Conservation (phyloP, 2,113 vertebrate genomes). For the Corvus moneduloides region DNA sequence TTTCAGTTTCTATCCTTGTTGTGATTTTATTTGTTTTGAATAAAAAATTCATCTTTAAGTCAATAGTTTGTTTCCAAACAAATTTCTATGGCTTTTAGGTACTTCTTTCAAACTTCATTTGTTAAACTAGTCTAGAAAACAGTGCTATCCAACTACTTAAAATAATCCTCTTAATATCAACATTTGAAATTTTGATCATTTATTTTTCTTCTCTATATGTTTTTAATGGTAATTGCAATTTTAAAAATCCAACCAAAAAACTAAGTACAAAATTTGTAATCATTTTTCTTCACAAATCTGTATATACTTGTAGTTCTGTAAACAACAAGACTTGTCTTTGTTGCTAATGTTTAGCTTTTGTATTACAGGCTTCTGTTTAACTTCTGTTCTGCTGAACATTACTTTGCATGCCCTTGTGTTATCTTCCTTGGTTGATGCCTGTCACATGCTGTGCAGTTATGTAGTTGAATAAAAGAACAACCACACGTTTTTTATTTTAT, state of each 20-base stretch:
- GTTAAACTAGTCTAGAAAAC: background rate
- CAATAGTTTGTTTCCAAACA: background rate
- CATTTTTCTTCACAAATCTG: accelerated
- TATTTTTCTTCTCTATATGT: background rate
- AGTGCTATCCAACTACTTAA: background rate
- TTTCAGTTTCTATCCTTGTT: background rate
- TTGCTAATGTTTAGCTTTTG: background rate
- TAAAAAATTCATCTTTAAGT: background rate
- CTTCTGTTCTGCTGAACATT: background rate
- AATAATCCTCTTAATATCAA: background rate
- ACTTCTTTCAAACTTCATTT: background rate
- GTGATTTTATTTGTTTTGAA: background rate
- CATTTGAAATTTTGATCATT: background rate
- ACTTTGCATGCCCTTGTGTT: background rate
- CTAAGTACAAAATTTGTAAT: background rate
- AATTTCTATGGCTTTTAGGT: background rate
- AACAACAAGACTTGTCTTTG: background rate
- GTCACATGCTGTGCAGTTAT: background rate
- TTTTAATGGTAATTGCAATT: background rate
- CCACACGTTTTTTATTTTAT: background rate
- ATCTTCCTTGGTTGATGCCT: background rate
- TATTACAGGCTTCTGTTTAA: background rate
- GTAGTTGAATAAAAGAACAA: background rate
- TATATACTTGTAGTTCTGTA: background rate
- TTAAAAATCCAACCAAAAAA: background rate